phyloP scores from a whole-genome alignment of 2,113 vertebrate species.

The Megaleporinus macrocephalus region DNA sequence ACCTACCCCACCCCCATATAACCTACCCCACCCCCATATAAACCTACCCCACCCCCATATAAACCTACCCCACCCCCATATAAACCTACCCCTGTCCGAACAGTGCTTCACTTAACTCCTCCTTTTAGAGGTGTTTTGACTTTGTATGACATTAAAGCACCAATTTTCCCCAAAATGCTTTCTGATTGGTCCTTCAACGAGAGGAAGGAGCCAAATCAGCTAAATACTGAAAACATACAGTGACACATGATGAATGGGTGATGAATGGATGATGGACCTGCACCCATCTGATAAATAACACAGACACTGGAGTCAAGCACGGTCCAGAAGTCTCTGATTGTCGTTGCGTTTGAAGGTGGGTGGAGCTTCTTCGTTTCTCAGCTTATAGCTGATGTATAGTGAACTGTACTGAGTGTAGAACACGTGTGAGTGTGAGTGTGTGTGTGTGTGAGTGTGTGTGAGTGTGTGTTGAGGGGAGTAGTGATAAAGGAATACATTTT shows the following conservation, averaged over 20 bases:
- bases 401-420: slow-evolving; percentile 8
- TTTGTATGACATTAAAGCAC: no score
- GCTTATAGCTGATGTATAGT: slow-evolving; percentile 27
- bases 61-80: no score
- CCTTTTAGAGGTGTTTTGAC: no score
- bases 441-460: no score
- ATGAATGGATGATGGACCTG: background rate
- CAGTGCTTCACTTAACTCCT: no score
- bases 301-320: slow-evolving; percentile 44
- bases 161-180: no score
- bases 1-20: no score
- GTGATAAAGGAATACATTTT: background rate
- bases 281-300: background rate
- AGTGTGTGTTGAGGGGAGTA: slow-evolving; percentile 32
- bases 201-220: background rate
- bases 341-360: slow-evolving; percentile 70
- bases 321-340: slow-evolving; percentile 65
- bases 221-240: background rate
- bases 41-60: no score
- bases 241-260: no score
- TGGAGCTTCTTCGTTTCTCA: slow-evolving; percentile 47
- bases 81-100: no score
- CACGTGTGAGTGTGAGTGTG: no score
- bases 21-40: no score
- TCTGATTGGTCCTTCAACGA: background rate